These are phyloP conservation scores for Podarcis cretensis DNA, from an alignment of 2,113 vertebrate species.

Conservation along the genomic window DNA sequence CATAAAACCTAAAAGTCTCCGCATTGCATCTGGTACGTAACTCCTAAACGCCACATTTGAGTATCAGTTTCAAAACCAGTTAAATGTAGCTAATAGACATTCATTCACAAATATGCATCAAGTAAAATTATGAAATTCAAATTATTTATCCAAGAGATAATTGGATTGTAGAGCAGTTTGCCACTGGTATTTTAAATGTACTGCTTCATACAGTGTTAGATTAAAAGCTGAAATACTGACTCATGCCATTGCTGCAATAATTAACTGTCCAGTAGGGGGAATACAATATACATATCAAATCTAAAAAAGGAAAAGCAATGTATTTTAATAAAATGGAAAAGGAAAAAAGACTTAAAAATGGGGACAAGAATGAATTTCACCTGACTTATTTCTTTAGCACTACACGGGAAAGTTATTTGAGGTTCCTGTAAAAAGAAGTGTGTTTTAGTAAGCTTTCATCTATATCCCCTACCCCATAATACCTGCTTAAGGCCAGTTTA, in stretches of 20 bases:
- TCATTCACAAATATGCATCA: background rate
- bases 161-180: background rate
- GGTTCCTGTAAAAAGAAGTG: background rate
- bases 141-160: background rate
- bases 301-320: background rate
- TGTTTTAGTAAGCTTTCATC: background rate
- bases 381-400: background rate
- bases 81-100: background rate
- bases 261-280: background rate
- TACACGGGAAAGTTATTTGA: background rate
- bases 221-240: background rate
- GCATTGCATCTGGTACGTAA: no score
- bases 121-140: background rate
- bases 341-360: background rate
- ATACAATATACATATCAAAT: background rate
- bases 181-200: background rate
- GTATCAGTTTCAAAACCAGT: background rate
- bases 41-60: background rate
- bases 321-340: background rate
- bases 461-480: background rate
- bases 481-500: background rate
- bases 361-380: background rate
- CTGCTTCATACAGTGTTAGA: background rate
- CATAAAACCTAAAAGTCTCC: background rate
- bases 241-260: background rate